A percentile compares a stretch with the other conserved stretches of the same genome.
Evolutionary conservation across 2,888 invertebrate genomes (phyloP).

Genomic region (Lasioglossum pauxillum): DNA sequence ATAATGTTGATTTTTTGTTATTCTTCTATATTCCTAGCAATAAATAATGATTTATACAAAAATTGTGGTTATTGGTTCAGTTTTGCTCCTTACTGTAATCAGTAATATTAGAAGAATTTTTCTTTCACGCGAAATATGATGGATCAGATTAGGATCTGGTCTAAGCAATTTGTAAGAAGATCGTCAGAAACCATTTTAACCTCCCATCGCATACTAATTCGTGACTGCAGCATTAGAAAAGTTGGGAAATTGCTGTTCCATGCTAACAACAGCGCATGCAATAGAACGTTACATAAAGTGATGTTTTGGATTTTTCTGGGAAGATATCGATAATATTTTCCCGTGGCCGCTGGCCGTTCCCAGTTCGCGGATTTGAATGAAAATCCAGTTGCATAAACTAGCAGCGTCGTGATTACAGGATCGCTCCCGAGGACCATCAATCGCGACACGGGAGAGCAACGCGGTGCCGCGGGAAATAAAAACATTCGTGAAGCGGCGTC

Average conservation of each 20-base stretch:
- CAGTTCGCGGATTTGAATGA: neutral
- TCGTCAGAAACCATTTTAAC: neutral
- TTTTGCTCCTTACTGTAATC: too few species aligned
- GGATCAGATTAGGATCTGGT: too few species aligned
- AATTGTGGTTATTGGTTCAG: too few species aligned
- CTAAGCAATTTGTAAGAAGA: neutral
- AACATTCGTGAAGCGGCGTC: slow-evolving; percentile 36
- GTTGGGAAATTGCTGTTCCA: neutral
- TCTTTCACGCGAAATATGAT: neutral
- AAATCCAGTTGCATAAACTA: slow-evolving; percentile 6
- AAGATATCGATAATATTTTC: neutral
- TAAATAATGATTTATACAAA: too few species aligned
- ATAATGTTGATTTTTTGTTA: too few species aligned
- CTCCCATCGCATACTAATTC: neutral
- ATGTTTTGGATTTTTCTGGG: neutral
- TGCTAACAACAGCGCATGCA: neutral
- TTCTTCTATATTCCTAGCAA: too few species aligned
- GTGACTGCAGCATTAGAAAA: neutral
- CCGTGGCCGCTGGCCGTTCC: neutral
- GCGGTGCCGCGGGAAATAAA: slow-evolving; percentile 39
- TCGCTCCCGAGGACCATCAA: neutral
- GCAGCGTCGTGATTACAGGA: slow-evolving; percentile 3
- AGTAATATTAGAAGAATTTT: too few species aligned
- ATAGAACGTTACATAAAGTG: neutral
- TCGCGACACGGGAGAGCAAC: slow-evolving; percentile 3